A percentile compares a stretch with the other conserved stretches of the same genome.
Evolutionary conservation across 2,113 vertebrate species (phyloP).

Genomic region (Nerophis lumbriciformis): DNA sequence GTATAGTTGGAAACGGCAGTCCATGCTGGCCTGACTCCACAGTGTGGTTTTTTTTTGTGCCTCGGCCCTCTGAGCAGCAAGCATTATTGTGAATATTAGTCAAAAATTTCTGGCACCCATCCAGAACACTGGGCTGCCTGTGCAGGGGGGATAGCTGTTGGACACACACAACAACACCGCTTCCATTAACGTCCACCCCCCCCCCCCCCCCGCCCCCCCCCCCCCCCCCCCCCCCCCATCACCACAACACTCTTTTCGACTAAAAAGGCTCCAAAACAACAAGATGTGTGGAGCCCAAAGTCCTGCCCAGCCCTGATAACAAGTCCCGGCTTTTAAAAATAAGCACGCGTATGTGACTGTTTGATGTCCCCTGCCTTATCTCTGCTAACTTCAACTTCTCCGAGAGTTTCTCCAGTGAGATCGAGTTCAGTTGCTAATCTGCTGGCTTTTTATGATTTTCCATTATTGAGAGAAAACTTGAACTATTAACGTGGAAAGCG

Average conservation of each 20-base stretch:
- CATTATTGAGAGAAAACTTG: slow-evolving; percentile 55
- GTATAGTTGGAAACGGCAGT: slow-evolving; percentile 37
- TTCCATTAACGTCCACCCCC: slow-evolving; percentile 40
- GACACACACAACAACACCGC: slow-evolving; percentile 37
- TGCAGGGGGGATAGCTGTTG: slow-evolving; percentile 38
- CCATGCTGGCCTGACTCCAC: slow-evolving; percentile 60
- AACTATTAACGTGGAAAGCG: slow-evolving; percentile 40
- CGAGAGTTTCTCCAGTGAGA: slow-evolving; percentile 58
- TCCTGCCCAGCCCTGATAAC: slow-evolving; percentile 81
- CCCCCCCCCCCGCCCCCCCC: slow-evolving; percentile 12
- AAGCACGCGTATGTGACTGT: slow-evolving; percentile 83
- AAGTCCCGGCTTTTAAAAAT: slow-evolving; percentile 79
- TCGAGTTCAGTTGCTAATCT: slow-evolving; percentile 73
- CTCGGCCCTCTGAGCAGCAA: slow-evolving; percentile 46
- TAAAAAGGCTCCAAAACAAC: slow-evolving; percentile 67
- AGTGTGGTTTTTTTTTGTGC: slow-evolving; percentile 47
- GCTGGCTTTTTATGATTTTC: slow-evolving; percentile 45
- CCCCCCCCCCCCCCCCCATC: slow-evolving; percentile 31
- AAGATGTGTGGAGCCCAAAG: slow-evolving; percentile 65
- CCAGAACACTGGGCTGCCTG: slow-evolving; percentile 54
- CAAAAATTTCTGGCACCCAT: slow-evolving; percentile 62
- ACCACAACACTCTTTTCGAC: slow-evolving; percentile 45
- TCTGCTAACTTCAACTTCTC: slow-evolving; percentile 64
- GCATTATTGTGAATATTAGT: slow-evolving; percentile 68
- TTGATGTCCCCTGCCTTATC: slow-evolving; percentile 79